A percentile compares a stretch with the other conserved stretches of the same genome.
Conservation (phyloP, 2,888 invertebrate genomes). For the Bursaphelenchus okinawaensis region DNA sequence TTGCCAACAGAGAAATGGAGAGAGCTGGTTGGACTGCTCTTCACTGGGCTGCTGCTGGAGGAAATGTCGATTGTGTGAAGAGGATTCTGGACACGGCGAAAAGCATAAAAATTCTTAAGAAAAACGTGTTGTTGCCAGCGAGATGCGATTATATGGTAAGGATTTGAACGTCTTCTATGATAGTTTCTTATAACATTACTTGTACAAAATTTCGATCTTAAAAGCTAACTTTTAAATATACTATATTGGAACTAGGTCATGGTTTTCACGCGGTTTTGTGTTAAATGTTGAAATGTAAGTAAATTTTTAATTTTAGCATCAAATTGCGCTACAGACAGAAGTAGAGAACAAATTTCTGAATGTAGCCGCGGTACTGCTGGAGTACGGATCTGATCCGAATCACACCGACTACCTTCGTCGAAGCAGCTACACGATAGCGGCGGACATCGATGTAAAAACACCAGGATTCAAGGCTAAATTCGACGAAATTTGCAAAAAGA, state of each 20-base stretch:
- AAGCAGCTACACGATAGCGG: neutral
- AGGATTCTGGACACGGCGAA: neutral
- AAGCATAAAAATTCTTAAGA: neutral
- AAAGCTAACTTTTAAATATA: too few relatives aligned
- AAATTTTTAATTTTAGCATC: neutral
- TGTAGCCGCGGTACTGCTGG: neutral
- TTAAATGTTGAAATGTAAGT: neutral
- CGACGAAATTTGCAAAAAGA: neutral
- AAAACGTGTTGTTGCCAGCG: neutral
- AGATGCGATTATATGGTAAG: neutral
- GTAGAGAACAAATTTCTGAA: neutral
- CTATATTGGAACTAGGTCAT: too few relatives aligned
- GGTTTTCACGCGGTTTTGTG: too few relatives aligned
- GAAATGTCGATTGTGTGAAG: neutral
- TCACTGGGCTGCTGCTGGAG: neutral
- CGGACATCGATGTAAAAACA: neutral
- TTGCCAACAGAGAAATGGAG: neutral
- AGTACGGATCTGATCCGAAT: neutral
- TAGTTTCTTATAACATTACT: too few relatives aligned
- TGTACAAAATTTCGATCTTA: too few relatives aligned
- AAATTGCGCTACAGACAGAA: neutral
- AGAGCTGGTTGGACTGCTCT: neutral
- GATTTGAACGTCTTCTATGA: too few relatives aligned
- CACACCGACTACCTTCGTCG: neutral
- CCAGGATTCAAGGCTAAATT: neutral